Base-by-base conservation (phyloP, 2,797 vertebrate species). In the Vespertilio murinus region DNA sequence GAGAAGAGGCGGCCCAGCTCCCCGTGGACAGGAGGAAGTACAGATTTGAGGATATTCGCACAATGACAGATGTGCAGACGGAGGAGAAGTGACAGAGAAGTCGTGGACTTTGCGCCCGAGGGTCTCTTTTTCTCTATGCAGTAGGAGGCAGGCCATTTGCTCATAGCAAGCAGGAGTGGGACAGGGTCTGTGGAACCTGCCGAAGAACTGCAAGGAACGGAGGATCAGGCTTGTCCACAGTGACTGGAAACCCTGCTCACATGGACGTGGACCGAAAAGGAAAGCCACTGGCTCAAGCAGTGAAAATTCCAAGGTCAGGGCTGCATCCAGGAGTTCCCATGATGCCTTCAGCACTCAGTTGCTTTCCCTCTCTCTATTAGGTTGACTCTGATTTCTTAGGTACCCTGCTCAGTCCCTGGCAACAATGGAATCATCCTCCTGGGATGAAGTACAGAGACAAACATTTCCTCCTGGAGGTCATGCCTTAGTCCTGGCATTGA, bases 21-120 rank as follows among this genome's bases (percentile, higher is more conserved):
- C 22, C 56, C 9, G 10, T 5, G 18, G 8, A 25, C 8, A 47
- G 59, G 23, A 91, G 86, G 67, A 61, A 8, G 75, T 33, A 11
- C 4, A 3, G 17, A 47, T 45, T 10, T 35, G 5, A 4, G 42
- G 30, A 22, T 9, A 3, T 1, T 47, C 5, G 20, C 20, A 16
- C 2, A 6, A 11, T 0, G 45, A n/a, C 2, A 28, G 47, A 8
- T 54, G 56, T 45, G 12, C 23, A n/a, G 22, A 6, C 1, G 11
- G 40, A 13, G 9, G 56, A 10, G 22, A 54, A 20, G 8, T 42
- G 40, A n/a, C n/a, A n/a, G 54, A n/a, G 61, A 85, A 28, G 83
- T 70, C 17, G 25, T n/a, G 52, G 33, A 28, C 42, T 35, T 28
- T 30, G 30, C 12, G 13, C 52, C 25, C 4, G 47, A 22, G 4